Percentiles rank a stretch among this genome's conserved stretches.
Evolutionary conservation across 2,797 vertebrate species (phyloP).

Genomic region (Myripristis jacobus): DNA sequence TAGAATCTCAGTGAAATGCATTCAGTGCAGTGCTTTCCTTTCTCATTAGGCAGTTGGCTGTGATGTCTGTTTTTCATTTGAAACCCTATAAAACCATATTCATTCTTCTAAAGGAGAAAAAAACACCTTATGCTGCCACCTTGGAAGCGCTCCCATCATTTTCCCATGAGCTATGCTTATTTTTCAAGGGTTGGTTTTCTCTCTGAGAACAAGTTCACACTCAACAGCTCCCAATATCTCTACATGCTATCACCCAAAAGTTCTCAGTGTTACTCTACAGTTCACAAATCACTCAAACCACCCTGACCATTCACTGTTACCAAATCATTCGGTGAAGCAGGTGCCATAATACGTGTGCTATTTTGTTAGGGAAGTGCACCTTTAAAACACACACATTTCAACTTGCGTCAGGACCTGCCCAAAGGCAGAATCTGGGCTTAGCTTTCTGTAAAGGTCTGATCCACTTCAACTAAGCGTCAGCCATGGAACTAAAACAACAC

Average conservation of each 20-base stretch:
- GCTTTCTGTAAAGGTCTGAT: not conserved
- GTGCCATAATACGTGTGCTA: not conserved
- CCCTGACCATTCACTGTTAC: not conserved
- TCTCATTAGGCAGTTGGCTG: not conserved
- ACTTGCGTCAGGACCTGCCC: not conserved
- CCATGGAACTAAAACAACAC: not conserved
- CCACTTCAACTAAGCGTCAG: not conserved
- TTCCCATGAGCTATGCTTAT: slow-evolving; percentile 28
- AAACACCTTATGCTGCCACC: slow-evolving; percentile 17
- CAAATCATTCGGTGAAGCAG: not conserved
- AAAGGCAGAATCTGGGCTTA: not conserved
- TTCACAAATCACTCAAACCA: not conserved
- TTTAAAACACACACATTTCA: not conserved
- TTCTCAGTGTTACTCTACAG: not conserved
- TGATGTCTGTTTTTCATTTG: slow-evolving; percentile 17
- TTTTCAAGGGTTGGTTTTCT: slow-evolving; percentile 30
- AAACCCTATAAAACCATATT: slow-evolving; percentile 34
- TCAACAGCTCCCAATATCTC: not conserved
- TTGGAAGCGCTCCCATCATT: slow-evolving; percentile 23
- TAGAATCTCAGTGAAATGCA: slow-evolving; percentile 9
- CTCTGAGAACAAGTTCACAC: slow-evolving; percentile 8
- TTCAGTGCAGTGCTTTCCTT: not conserved
- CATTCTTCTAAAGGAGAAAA: slow-evolving; percentile 22
- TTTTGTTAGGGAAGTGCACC: not conserved
- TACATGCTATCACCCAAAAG: not conserved